Percentiles rank a stretch among this genome's conserved stretches.
Conservation (phyloP, 2,888 invertebrate genomes). For the Dasypogon diadema region DNA sequence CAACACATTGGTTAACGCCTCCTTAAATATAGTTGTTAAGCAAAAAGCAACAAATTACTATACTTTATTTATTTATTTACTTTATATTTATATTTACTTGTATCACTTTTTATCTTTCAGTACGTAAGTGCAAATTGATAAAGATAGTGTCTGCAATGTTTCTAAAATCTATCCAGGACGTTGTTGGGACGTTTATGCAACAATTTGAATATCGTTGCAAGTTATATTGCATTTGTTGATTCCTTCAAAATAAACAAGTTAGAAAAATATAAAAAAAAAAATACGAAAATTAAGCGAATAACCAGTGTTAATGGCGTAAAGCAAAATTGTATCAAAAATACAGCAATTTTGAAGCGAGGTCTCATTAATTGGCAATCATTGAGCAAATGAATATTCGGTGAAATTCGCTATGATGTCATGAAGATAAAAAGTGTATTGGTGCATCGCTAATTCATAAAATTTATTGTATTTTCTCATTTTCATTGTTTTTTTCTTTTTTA, state of each 20-base stretch:
- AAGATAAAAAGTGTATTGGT: constrained; percentile 36
- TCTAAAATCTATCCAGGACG: too few relatives aligned
- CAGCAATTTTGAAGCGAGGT: background rate
- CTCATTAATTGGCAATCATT: background rate
- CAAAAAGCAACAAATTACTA: too few relatives aligned
- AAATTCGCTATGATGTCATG: constrained; percentile 22
- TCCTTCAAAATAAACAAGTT: too few relatives aligned
- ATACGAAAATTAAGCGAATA: background rate
- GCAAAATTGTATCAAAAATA: background rate
- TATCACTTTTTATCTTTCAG: constrained; percentile 3
- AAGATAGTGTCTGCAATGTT: too few relatives aligned
- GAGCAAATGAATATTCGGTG: constrained; percentile 2
- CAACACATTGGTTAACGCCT: too few relatives aligned
- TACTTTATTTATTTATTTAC: too few relatives aligned
- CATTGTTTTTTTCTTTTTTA: background rate
- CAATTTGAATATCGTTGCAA: background rate
- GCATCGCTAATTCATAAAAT: constrained; percentile 25
- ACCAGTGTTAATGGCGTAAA: constrained; percentile 3
- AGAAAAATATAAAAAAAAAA: too few relatives aligned
- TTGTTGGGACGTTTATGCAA: background rate
- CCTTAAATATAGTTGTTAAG: too few relatives aligned
- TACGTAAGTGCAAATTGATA: background rate
- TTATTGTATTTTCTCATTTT: constrained; percentile 19
- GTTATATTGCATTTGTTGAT: too few relatives aligned
- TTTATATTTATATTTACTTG: too few relatives aligned